Evolutionary conservation across 2,888 invertebrate species (phyloP).

Genomic region (Conistra vaccinii): DNA sequence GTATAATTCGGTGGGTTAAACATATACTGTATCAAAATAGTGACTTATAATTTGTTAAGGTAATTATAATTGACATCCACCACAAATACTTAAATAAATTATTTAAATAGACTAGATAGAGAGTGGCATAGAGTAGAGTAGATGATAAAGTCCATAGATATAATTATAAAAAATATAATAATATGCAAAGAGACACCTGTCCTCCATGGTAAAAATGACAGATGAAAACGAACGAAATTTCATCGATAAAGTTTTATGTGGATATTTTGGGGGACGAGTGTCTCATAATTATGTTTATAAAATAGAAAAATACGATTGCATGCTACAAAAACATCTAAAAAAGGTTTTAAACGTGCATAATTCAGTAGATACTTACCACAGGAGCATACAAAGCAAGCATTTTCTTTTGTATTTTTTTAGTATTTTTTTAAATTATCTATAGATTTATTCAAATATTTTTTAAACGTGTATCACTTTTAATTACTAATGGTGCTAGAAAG

Average conservation of each 20-base stretch:
- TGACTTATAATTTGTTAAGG: constrained; percentile 6
- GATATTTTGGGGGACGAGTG: neutral
- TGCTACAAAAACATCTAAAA: constrained; percentile 26
- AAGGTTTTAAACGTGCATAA: constrained; percentile 52
- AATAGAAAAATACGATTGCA: constrained; percentile 21
- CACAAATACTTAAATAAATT: constrained; percentile 18
- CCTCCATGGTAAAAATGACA: neutral
- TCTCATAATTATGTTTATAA: neutral
- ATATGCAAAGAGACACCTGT: neutral
- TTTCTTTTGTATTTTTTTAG: neutral
- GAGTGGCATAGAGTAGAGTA: constrained; percentile 17
- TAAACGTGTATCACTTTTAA: constrained; percentile 14
- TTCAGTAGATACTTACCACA: constrained; percentile 50
- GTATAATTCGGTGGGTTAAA: constrained; percentile 48
- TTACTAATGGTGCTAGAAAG: constrained; percentile 49
- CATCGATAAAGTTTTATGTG: no score
- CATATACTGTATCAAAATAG: constrained; percentile 15
- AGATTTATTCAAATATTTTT: constrained; percentile 1
- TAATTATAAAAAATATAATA: neutral
- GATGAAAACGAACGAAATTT: neutral
- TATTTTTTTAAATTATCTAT: neutral
- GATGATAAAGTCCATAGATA: neutral
- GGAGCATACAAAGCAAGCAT: constrained; percentile 41
- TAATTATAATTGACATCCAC: constrained; percentile 14
- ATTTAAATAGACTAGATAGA: constrained; percentile 5